A percentile compares a stretch with the other conserved stretches of the same genome.
These are phyloP conservation scores for Athalia rosae DNA, from an alignment of 2,888 invertebrate genomes.

Conservation along the genomic window DNA sequence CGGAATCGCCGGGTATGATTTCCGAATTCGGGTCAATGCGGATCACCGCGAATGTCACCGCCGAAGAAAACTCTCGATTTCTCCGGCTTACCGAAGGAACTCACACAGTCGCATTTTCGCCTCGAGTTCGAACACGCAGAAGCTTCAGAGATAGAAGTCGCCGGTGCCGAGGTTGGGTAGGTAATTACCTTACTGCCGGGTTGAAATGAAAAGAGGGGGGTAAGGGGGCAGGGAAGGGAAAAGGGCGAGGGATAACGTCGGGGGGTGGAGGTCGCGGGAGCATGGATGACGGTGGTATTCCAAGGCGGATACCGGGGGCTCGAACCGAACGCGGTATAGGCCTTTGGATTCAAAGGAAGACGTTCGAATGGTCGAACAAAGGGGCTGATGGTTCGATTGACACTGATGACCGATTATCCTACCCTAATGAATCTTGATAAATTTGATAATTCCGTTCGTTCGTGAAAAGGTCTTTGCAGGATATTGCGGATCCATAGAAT, in stretches of 20 bases:
- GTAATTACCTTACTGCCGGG: conserved; percentile 39
- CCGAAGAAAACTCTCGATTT: conserved; percentile 10
- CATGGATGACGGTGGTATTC: conserved; percentile 40
- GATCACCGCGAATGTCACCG: conserved; percentile 7
- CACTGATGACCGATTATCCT: conserved; percentile 26
- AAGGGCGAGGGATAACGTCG: conserved; percentile 37
- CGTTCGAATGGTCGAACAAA: conserved; percentile 20
- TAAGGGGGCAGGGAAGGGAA: conserved; percentile 31
- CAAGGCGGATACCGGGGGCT: conserved; percentile 13
- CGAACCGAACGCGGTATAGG: conserved; percentile 1
- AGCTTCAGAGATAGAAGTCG: conserved; percentile 15
- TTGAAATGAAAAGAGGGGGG: conserved; percentile 37
- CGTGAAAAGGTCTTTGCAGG: background rate
- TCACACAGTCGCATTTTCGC: background rate
- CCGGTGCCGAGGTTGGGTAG: conserved; percentile 13
- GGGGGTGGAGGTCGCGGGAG: conserved; percentile 42
- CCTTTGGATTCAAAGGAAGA: conserved; percentile 12
- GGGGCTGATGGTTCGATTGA: conserved; percentile 24
- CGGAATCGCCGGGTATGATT: background rate
- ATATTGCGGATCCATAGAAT: background rate
- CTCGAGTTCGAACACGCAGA: background rate
- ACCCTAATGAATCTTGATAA: conserved; percentile 35
- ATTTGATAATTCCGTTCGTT: conserved; percentile 1
- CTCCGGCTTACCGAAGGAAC: background rate
- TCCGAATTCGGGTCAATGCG: conserved; percentile 28